Evolutionary conservation across 2,113 vertebrate genomes (phyloP).

Genomic region (Alectura lathami): DNA sequence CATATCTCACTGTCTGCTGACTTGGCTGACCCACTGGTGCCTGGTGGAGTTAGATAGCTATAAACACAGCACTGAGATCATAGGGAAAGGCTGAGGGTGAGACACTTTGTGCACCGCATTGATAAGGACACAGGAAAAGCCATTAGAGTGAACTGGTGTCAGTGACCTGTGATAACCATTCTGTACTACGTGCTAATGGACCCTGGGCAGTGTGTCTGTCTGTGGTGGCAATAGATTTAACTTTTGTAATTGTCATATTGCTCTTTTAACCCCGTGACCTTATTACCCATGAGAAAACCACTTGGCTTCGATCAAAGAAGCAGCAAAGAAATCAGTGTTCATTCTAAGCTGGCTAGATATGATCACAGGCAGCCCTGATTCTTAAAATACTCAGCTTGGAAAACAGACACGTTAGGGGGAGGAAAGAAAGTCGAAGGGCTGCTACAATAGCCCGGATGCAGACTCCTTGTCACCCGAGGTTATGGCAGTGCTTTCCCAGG

Average conservation of each 20-base stretch:
- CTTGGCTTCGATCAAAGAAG: conserved; percentile 59
- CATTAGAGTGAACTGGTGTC: conserved; percentile 60
- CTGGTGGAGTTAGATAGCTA: conserved; percentile 72
- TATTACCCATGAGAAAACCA: conserved; percentile 51
- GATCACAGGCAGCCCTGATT: conserved; percentile 8
- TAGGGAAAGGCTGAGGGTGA: conserved; percentile 61
- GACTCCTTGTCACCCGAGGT: background rate
- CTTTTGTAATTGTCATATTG: conserved; percentile 67
- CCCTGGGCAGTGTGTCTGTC: conserved; percentile 18
- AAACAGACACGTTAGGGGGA: background rate
- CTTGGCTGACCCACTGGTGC: conserved; percentile 63
- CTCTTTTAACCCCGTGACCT: conserved; percentile 71
- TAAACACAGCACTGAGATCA: conserved; percentile 71
- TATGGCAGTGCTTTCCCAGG: background rate
- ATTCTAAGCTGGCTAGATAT: background rate
- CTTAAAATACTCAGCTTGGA: conserved; percentile 13
- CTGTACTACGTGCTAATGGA: conserved; percentile 63
- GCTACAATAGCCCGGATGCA: background rate
- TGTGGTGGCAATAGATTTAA: conserved; percentile 46
- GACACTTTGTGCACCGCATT: conserved; percentile 73
- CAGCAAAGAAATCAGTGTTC: conserved; percentile 1
- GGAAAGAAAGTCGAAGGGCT: background rate
- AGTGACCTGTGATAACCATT: conserved; percentile 69
- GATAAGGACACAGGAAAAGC: conserved; percentile 82
- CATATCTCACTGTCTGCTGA: conserved; percentile 70